Conservation (phyloP, 2,888 invertebrate genomes). For the Limnephilus auricula region DNA sequence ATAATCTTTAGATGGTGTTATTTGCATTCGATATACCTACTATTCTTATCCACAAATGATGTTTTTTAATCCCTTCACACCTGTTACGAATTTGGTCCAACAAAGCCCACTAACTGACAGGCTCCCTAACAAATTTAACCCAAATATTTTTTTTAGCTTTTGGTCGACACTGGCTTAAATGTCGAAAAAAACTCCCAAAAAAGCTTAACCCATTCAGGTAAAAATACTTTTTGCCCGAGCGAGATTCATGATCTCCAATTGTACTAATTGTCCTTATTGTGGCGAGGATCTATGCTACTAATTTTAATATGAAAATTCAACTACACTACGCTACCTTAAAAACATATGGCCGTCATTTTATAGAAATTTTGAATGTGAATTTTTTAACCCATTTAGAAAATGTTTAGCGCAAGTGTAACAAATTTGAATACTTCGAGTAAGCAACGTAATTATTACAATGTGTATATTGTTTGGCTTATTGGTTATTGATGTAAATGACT, state of each 20-base stretch:
- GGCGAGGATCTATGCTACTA: background rate
- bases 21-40: background rate
- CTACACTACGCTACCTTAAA: background rate
- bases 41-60: background rate
- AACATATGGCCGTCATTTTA: background rate
- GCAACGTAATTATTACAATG: background rate
- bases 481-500: too few species aligned
- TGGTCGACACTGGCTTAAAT: slow-evolving; percentile 2
- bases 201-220: slow-evolving; percentile 19
- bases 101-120: slow-evolving; percentile 8
- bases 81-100: slow-evolving; percentile 8
- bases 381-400: background rate
- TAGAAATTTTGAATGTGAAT: background rate
- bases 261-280: slow-evolving; percentile 21
- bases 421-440: background rate
- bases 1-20: background rate
- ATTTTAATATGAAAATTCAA: background rate
- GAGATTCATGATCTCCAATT: slow-evolving; percentile 32
- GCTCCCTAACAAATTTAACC: slow-evolving; percentile 28
- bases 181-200: background rate
- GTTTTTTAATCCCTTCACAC: background rate
- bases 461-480: background rate
- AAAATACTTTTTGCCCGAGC: slow-evolving; percentile 4
- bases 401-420: background rate
- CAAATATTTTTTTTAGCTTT: slow-evolving; percentile 38